Percentiles rank a stretch among this genome's conserved stretches.
Conservation (phyloP, 2,888 invertebrate species). For the Drosophila helvetica region DNA sequence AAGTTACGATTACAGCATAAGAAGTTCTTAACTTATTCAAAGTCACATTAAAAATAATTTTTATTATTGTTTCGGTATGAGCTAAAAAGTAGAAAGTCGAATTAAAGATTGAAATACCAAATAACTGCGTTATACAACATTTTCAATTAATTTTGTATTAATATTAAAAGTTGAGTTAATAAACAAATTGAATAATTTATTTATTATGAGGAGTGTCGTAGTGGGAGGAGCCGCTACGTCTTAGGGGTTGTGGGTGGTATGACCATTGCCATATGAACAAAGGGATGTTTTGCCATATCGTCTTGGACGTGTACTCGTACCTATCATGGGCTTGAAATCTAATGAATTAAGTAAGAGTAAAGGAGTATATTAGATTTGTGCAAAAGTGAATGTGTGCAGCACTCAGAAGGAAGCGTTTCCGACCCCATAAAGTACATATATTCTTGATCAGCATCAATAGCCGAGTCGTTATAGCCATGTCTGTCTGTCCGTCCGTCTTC, state of each 20-base stretch:
- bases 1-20: conserved; percentile 2
- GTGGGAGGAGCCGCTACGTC: background rate
- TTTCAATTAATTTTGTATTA: background rate
- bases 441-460: too few relatives aligned
- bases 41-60: conserved; percentile 22
- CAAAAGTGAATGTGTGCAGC: too few relatives aligned
- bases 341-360: too few relatives aligned
- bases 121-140: background rate
- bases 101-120: background rate
- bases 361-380: too few relatives aligned
- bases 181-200: background rate
- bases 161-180: background rate
- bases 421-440: too few relatives aligned
- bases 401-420: too few relatives aligned
- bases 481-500: too few relatives aligned
- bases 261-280: background rate
- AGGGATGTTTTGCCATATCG: too few relatives aligned
- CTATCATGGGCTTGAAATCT: too few relatives aligned
- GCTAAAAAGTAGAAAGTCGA: background rate
- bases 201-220: background rate
- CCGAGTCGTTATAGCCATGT: too few relatives aligned
- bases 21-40: conserved; percentile 15
- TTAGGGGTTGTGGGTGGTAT: background rate
- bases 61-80: conserved; percentile 6
- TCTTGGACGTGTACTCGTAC: too few relatives aligned